A percentile compares a stretch with the other conserved stretches of the same genome.
phyloP scores from a whole-genome alignment of 1,140 invertebrate species.

The Littorina saxatilis region DNA sequence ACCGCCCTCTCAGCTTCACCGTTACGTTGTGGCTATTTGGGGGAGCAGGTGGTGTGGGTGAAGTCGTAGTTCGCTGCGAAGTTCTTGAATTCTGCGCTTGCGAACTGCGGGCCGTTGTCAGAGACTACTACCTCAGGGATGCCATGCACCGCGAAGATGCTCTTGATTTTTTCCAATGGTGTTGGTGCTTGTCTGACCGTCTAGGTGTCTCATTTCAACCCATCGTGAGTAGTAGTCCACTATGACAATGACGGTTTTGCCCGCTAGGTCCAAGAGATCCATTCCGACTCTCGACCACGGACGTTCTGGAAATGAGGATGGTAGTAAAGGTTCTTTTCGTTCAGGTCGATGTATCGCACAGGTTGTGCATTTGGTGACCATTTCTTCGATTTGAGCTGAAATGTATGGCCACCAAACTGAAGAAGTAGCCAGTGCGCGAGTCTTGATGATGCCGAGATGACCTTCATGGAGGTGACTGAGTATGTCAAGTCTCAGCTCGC shows the following conservation, averaged over 20 bases:
- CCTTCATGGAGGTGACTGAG: constrained; percentile 39
- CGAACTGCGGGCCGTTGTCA: constrained; percentile 53
- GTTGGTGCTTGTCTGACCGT: neutral
- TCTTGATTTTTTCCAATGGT: constrained; percentile 36
- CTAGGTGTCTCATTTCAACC: constrained; percentile 28
- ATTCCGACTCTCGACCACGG: constrained; percentile 41
- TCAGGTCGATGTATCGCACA: constrained; percentile 37
- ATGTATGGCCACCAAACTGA: constrained; percentile 42
- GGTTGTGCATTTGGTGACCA: constrained; percentile 35
- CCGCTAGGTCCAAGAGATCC: constrained; percentile 38
- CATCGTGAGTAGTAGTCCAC: constrained; percentile 53
- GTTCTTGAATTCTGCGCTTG: constrained; percentile 54
- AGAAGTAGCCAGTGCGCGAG: neutral
- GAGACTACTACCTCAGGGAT: constrained; percentile 47
- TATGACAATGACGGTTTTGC: constrained; percentile 39
- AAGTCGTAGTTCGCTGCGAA: constrained; percentile 62
- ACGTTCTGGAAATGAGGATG: constrained; percentile 34
- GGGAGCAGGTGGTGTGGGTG: constrained; percentile 51
- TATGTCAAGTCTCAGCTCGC: constrained; percentile 13
- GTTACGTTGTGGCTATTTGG: constrained; percentile 50
- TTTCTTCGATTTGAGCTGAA: constrained; percentile 18
- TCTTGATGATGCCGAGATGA: constrained; percentile 41
- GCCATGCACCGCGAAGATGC: constrained; percentile 50
- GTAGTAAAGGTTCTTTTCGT: constrained; percentile 41
- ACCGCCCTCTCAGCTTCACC: constrained; percentile 49